Evolutionary conservation across 1,140 invertebrate species (phyloP).

Genomic region (Microplitis mediator): DNA sequence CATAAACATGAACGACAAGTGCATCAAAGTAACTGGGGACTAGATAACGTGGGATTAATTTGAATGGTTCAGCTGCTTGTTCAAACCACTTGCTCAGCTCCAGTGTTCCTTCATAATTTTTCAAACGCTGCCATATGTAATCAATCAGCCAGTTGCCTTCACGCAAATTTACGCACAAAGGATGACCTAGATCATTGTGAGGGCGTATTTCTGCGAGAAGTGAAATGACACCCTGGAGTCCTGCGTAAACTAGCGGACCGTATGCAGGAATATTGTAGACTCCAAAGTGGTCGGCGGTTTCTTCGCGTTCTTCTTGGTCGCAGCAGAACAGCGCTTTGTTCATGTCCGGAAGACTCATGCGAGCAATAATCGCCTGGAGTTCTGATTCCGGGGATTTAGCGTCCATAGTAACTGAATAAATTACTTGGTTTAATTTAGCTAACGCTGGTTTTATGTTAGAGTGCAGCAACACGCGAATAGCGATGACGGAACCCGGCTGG

Average conservation of each 20-base stretch:
- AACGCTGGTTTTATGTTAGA: slow-evolving; percentile 65
- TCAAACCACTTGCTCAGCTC: slow-evolving; percentile 71
- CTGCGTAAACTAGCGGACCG: slow-evolving; percentile 88
- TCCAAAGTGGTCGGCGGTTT: slow-evolving; percentile 74
- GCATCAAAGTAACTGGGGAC: slow-evolving; percentile 93
- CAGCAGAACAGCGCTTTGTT: slow-evolving; percentile 88
- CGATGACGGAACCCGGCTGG: slow-evolving; percentile 84
- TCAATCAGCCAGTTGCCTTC: slow-evolving; percentile 93
- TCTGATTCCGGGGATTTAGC: slow-evolving; percentile 61
- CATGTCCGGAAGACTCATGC: slow-evolving; percentile 78
- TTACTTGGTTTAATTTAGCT: slow-evolving; percentile 62
- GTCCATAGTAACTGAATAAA: slow-evolving; percentile 48
- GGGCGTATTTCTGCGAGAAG: slow-evolving; percentile 79
- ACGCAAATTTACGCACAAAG: slow-evolving; percentile 91
- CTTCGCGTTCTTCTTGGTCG: slow-evolving; percentile 87
- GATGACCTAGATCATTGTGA: slow-evolving; percentile 94
- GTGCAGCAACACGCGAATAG: slow-evolving; percentile 73
- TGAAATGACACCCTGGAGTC: slow-evolving; percentile 87
- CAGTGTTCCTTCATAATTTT: slow-evolving; percentile 67
- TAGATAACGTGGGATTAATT: slow-evolving; percentile 85
- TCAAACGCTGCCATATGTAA: slow-evolving; percentile 78
- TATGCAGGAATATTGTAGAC: slow-evolving; percentile 88
- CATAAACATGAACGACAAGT: slow-evolving; percentile 78
- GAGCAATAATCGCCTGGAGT: slow-evolving; percentile 62
- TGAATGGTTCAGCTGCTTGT: slow-evolving; percentile 71